Conservation (phyloP, 2,888 invertebrate genomes). For the Muschampia plurimacula region DNA sequence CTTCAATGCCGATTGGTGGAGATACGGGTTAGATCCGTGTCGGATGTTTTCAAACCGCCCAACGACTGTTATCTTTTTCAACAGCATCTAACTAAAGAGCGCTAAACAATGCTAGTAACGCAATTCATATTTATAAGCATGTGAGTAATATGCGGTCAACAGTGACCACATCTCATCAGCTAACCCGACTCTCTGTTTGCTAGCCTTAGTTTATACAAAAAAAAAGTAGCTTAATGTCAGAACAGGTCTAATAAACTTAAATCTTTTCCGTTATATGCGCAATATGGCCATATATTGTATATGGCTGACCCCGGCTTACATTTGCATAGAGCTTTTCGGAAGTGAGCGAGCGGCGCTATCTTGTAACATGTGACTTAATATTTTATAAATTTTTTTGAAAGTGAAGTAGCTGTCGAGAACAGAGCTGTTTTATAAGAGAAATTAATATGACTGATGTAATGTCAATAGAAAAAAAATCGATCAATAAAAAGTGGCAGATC, state of each 20-base stretch:
- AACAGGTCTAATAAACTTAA: neutral
- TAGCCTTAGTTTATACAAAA: no score
- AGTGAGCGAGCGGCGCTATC: neutral
- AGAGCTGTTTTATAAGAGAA: neutral
- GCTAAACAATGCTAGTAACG: no score
- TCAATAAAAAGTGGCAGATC: conserved; percentile 4
- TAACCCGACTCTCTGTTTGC: no score
- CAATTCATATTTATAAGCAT: no score
- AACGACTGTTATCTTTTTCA: no score
- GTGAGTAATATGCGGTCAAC: no score
- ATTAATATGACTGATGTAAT: neutral
- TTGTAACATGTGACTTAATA: neutral
- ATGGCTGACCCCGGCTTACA: neutral
- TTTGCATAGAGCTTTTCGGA: neutral
- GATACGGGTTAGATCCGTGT: no score
- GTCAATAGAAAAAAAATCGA: neutral
- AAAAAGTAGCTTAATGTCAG: no score
- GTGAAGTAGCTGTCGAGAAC: neutral
- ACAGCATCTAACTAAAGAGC: no score
- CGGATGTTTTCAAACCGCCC: no score
- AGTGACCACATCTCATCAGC: no score
- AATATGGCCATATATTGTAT: neutral
- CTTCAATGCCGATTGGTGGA: no score
- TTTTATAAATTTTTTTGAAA: conserved; percentile 2
- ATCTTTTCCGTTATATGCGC: neutral